These are phyloP conservation scores for Oeneis ivallda DNA, from an alignment of 2,888 invertebrate genomes.

Conservation along the genomic window DNA sequence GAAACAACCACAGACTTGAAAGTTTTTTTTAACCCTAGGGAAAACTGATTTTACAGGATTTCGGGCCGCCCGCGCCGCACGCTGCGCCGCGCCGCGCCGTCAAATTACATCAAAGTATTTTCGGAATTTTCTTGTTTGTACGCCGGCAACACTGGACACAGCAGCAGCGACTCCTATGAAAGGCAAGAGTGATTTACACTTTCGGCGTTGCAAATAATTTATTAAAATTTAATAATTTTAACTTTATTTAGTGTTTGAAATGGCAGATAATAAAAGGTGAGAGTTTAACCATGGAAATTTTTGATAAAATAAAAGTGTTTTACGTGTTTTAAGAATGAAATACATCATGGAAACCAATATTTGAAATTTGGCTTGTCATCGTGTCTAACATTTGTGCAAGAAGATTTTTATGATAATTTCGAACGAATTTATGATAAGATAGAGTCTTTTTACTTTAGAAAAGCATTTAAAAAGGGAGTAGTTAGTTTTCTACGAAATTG, in stretches of 20 bases:
- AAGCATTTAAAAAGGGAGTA: background rate
- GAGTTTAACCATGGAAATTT: slow-evolving; percentile 22
- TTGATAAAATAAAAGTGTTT: slow-evolving; percentile 24
- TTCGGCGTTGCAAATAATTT: slow-evolving; percentile 59
- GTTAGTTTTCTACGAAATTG: background rate
- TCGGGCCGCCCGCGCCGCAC: no score
- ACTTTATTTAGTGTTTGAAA: slow-evolving; percentile 52
- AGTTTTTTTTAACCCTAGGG: no score
- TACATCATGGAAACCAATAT: slow-evolving; percentile 47
- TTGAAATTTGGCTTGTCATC: slow-evolving; percentile 81
- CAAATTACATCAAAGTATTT: no score
- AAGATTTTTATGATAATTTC: slow-evolving; percentile 20
- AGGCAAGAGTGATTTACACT: slow-evolving; percentile 47
- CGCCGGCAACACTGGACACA: background rate
- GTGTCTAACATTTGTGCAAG: slow-evolving; percentile 59
- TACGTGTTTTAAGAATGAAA: slow-evolving; percentile 20
- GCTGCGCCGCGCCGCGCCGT: no score
- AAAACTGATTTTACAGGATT: no score
- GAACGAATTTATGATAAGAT: slow-evolving; percentile 1
- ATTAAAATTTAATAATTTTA: slow-evolving; percentile 45
- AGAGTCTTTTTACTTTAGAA: background rate
- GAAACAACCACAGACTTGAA: no score
- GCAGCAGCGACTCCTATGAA: slow-evolving; percentile 42
- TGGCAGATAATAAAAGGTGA: slow-evolving; percentile 82
- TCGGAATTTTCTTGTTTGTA: no score